phyloP scores from a whole-genome alignment of 2,797 vertebrate species.

The Sebastes kiyomatsui region DNA sequence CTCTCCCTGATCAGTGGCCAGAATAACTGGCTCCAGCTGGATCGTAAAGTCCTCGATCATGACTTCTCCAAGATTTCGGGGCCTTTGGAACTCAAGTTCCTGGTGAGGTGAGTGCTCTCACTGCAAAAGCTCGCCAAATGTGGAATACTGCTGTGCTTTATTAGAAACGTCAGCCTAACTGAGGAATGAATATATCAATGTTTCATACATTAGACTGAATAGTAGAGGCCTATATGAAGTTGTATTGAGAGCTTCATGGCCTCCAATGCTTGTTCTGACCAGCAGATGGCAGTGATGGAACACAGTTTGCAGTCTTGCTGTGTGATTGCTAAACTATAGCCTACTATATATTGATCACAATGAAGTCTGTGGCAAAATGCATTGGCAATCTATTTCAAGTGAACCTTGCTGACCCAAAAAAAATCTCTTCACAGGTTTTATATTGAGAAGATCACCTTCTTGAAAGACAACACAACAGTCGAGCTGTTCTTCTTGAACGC shows the following conservation, averaged over 20 bases:
- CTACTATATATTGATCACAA: neutral
- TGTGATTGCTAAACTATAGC: neutral
- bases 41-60: slow-evolving; percentile 96
- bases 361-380: neutral
- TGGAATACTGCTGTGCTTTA: neutral
- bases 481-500: slow-evolving; percentile 98
- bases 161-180: neutral
- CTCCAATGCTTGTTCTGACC: slow-evolving; percentile 28
- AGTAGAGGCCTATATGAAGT: neutral
- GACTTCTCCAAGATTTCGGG: slow-evolving; percentile 92
- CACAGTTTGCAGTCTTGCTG: slow-evolving; percentile 5
- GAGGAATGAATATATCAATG: neutral
- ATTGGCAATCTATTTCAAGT: neutral
- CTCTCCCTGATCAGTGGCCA: slow-evolving; percentile 85
- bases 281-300: slow-evolving; percentile 73
- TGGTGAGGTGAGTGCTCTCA: slow-evolving; percentile 88
- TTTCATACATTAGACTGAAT: neutral
- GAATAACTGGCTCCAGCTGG: slow-evolving; percentile 95
- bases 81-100: slow-evolving; percentile 88
- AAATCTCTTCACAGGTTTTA: slow-evolving; percentile 89
- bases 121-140: neutral
- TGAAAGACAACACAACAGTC: slow-evolving; percentile 95
- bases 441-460: slow-evolving; percentile 93
- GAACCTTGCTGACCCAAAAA: slow-evolving; percentile 1
- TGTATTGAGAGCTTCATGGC: neutral